Conservation (phyloP, 2,113 vertebrate species). For the Canis aureus region DNA sequence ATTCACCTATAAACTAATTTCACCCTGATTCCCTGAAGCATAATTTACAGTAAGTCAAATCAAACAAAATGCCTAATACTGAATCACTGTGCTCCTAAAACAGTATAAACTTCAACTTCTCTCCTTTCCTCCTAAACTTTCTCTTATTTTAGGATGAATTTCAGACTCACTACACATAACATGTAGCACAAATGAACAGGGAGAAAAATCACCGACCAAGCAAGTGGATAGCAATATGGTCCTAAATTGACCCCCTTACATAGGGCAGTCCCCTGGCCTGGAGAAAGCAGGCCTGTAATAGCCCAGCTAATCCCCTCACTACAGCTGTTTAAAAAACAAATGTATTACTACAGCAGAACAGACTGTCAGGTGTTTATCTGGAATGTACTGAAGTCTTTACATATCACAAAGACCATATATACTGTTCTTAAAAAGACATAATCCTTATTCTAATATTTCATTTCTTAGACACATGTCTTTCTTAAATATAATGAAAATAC, state of each 20-base stretch:
- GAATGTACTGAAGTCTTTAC: neutral
- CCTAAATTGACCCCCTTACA: neutral
- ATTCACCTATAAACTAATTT: slow-evolving; percentile 63
- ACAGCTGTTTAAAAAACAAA: neutral
- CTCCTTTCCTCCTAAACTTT: slow-evolving; percentile 44
- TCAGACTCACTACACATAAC: neutral
- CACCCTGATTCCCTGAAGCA: slow-evolving; percentile 49
- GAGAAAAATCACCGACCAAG: slow-evolving; percentile 14
- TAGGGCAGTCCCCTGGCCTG: neutral
- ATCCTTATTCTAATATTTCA: neutral
- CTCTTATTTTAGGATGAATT: slow-evolving; percentile 42
- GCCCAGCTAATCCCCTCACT: neutral
- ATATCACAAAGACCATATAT: slow-evolving; percentile 1
- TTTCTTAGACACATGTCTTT: neutral
- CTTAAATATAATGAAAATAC: slow-evolving; percentile 37
- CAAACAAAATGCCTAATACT: slow-evolving; percentile 63
- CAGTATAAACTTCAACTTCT: neutral
- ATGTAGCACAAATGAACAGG: neutral
- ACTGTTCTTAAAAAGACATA: slow-evolving; percentile 12
- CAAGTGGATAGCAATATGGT: neutral
- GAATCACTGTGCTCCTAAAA: slow-evolving; percentile 60
- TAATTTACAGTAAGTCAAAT: slow-evolving; percentile 67
- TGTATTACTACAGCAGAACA: neutral
- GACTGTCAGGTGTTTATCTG: neutral
- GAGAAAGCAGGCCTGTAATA: neutral